Evolutionary conservation across 1,140 invertebrate species (phyloP).

Genomic region (Lerema accius): DNA sequence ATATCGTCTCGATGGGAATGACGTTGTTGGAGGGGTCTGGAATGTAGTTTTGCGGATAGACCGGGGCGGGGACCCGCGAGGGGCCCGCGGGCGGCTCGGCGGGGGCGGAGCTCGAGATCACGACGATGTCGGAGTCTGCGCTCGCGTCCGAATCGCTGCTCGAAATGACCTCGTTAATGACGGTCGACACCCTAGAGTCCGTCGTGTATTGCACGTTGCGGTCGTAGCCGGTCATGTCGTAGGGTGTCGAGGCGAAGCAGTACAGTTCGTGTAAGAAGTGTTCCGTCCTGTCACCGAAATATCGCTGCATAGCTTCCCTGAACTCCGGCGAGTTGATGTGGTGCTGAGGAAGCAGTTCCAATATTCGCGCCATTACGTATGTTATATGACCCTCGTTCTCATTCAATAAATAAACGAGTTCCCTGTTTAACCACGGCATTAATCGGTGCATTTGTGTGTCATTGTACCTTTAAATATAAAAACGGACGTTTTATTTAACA

Average conservation of each 20-base stretch:
- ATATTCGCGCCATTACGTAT: slow-evolving; percentile 87
- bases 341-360: slow-evolving; percentile 86
- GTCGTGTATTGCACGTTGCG: slow-evolving; percentile 82
- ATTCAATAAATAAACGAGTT: slow-evolving; percentile 88
- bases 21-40: slow-evolving; percentile 55
- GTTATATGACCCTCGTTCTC: slow-evolving; percentile 84
- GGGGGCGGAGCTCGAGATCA: slow-evolving; percentile 63
- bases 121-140: slow-evolving; percentile 73
- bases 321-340: slow-evolving; percentile 91
- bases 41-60: slow-evolving; percentile 61
- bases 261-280: slow-evolving; percentile 96
- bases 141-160: slow-evolving; percentile 73
- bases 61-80: slow-evolving; percentile 52
- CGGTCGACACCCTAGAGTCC: slow-evolving; percentile 58
- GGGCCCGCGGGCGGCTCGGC: slow-evolving; percentile 56
- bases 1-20: slow-evolving; percentile 76
- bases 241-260: slow-evolving; percentile 92
- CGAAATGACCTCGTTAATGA: slow-evolving; percentile 72
- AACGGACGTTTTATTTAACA: slow-evolving; percentile 25
- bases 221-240: slow-evolving; percentile 92
- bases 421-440: slow-evolving; percentile 94
- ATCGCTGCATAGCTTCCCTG: slow-evolving; percentile 83
- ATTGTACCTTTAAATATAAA: slow-evolving; percentile 86
- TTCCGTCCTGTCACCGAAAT: slow-evolving; percentile 85
- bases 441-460: slow-evolving; percentile 91